Evolutionary conservation across 2,888 invertebrate species (phyloP), one percentile per base, ranked within the genome.

Genomic region (Lacanobia wlatinum): DNA sequence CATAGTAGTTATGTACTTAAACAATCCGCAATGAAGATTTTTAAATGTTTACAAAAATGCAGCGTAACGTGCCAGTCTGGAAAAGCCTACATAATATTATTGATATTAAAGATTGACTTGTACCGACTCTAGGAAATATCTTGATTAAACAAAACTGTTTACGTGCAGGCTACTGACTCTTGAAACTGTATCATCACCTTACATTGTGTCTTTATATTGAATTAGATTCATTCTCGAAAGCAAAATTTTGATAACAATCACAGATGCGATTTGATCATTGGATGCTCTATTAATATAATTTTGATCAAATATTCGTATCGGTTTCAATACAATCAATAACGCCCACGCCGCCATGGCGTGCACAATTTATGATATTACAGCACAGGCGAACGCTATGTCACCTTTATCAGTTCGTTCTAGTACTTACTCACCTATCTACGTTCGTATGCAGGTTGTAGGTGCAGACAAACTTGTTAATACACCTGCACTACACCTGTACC

Each of bases 71-170:
- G 38, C 46, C 12, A 62, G 14, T 12, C 50, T 52, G 7, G 38
- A 46, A 46, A 52, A 48, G 18, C 18, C 28, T 40, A 38, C 21
- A 38, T 70, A 46, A 18, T 55, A 63, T 64, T 55, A 43, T 64
- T 72, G 46, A 63, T 40, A 59, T 53, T 56, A 43, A 46, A 64
- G 34, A 58, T 69, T 55, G 52, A 61, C 34, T 74, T 53, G 34
- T 58, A 69, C 23, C 23, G 59, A 46, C 59, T 56, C 14, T 52
- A 58, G 34, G 55, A 73, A 73, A 77, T 34, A 52, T 56, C 23
- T 59, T 59, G 43, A 46, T 53, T 68, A 81, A 81, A 80, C 68
- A 81, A 66, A 69, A 69, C 46, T 77, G 78, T 81, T 81, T 55
- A 77, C 81, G 40, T 23, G 16, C 23, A 62, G 81, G 63, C 53